Conservation (phyloP, 2,888 invertebrate species). For the Sinotaia quadrata region DNA sequence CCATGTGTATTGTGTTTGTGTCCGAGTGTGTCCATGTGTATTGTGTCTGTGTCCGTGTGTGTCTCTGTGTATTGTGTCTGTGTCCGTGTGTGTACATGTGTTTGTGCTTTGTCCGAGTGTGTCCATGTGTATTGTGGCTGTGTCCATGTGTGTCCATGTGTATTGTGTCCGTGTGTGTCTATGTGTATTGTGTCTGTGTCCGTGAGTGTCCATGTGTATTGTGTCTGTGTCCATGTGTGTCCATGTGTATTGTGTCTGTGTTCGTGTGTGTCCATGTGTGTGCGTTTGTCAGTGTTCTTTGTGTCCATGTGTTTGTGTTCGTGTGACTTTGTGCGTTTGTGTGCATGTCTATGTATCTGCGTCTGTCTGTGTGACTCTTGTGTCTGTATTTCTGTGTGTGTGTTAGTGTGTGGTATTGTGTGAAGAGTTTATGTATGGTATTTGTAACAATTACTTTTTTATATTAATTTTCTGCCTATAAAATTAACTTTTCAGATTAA, state of each 20-base stretch:
- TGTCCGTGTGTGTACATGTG: neutral
- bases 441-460: too few species aligned
- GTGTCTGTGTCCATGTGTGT: neutral
- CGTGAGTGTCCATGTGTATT: neutral
- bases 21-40: too few species aligned
- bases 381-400: too few species aligned
- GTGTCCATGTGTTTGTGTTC: neutral
- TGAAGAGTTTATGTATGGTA: too few species aligned
- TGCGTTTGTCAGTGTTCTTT: neutral
- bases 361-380: neutral
- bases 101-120: neutral
- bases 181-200: neutral
- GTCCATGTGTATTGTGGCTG: neutral
- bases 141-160: neutral
- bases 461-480: too few species aligned
- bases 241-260: neutral
- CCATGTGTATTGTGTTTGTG: too few species aligned
- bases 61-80: neutral
- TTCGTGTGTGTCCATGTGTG: neutral
- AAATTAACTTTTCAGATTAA: too few species aligned
- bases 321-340: neutral
- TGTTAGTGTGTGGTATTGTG: too few species aligned
- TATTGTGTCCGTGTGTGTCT: neutral
- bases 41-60: too few species aligned
- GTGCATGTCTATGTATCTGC: neutral